Evolutionary conservation across 1,140 invertebrate species (phyloP), one percentile per base, ranked within the genome.

Genomic region (Ruditapes philippinarum): DNA sequence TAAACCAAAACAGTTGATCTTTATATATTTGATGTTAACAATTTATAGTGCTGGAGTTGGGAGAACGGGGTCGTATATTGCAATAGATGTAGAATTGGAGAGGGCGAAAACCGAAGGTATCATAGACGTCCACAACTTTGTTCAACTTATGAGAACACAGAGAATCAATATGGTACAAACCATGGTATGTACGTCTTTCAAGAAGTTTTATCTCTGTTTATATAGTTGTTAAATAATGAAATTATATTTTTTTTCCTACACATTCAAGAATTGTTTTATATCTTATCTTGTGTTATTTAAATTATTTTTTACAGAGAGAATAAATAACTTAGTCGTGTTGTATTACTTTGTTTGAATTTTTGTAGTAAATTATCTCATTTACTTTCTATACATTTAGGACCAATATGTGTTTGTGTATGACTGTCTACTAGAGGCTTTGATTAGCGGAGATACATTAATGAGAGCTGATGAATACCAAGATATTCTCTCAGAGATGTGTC

Each of bases 351-450:
- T n/a, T n/a, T n/a, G n/a, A n/a, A n/a, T n/a, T n/a, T n/a, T n/a
- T n/a, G n/a, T n/a, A n/a, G n/a, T n/a, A n/a, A n/a, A n/a, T n/a
- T n/a, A n/a, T n/a, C n/a, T n/a, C n/a, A n/a, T n/a, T n/a, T n/a
- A n/a, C n/a, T n/a, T n/a, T n/a, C n/a, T n/a, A n/a, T n/a, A 45
- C 42, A 81, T 87, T 11, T 82, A 94, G 94, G 99, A 99, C 97
- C 99, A 99, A 96, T 99, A 99, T 95, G 98, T 99, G 90, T 99
- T 99, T 96, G 98, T 99, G 87, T 99, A 99, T 96, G 98, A 98
- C 73, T 98, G 98, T 68, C 95, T 99, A 25, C 97, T 99, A 95
- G 99, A 99, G 95, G 98, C 98, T 95, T 97, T 98, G 17, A 97
- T 98, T 90, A 99, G 98, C 96, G 98, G 98, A 3, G 98, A 99